phyloP scores from a whole-genome alignment of 2,888 invertebrate genomes.

The Gerris lacustris region DNA sequence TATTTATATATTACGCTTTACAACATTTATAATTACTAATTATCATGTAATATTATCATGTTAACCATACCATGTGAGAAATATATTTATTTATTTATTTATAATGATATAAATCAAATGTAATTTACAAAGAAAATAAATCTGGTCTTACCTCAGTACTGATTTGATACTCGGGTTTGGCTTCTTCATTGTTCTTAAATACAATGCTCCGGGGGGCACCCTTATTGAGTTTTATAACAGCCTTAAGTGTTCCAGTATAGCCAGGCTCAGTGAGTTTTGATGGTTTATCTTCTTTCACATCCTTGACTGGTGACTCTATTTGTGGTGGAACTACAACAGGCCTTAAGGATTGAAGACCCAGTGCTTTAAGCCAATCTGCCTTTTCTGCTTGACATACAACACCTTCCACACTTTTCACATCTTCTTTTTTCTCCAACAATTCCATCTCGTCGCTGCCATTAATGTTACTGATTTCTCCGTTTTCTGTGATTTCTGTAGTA shows the following conservation, averaged over 20 bases:
- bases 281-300: conserved; percentile 19
- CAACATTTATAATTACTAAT: no score
- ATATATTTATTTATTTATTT: no score
- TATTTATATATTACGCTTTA: no score
- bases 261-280: conserved; percentile 35
- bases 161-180: conserved; percentile 29
- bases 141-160: conserved; percentile 25
- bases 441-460: not conserved
- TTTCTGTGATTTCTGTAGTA: not conserved
- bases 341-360: conserved; percentile 61
- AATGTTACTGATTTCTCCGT: conserved; percentile 1
- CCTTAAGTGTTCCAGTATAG: conserved; percentile 70
- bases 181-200: conserved; percentile 35
- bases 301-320: conserved; percentile 11
- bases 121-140: no score
- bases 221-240: conserved; percentile 61
- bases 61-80: no score
- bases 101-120: no score
- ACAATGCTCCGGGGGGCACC: conserved; percentile 31
- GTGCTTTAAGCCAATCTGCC: conserved; percentile 57
- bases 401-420: conserved; percentile 36
- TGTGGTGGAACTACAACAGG: conserved; percentile 44
- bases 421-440: conserved; percentile 10
- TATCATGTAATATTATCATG: no score
- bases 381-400: conserved; percentile 56